A percentile compares a stretch with the other conserved stretches of the same genome.
Evolutionary conservation across 2,888 invertebrate genomes (phyloP).

Genomic region (Odontothrips loti): DNA sequence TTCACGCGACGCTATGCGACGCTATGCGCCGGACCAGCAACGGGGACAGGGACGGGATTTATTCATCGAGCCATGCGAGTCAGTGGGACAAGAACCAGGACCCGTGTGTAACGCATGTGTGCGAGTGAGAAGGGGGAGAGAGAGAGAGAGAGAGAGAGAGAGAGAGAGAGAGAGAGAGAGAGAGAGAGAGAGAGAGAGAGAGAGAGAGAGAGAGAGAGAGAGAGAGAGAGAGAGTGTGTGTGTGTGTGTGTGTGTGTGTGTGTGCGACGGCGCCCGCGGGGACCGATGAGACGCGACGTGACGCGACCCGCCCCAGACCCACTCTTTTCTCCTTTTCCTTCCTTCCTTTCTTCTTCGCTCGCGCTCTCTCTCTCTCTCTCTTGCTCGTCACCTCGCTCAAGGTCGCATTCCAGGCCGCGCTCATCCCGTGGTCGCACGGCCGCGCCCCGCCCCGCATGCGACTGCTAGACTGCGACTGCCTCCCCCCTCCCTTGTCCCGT

Average conservation of each 20-base stretch:
- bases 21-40: background rate
- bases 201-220: too few relatives aligned
- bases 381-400: background rate
- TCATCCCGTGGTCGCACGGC: background rate
- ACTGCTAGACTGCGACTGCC: background rate
- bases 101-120: background rate
- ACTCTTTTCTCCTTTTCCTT: too few relatives aligned
- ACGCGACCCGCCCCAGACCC: background rate
- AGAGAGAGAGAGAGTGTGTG: too few relatives aligned
- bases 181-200: too few relatives aligned
- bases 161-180: too few relatives aligned
- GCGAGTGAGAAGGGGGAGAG: background rate
- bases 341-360: background rate
- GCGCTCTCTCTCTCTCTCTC: background rate
- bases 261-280: background rate
- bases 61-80: too few relatives aligned
- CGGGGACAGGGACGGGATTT: background rate
- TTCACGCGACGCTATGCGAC: background rate
- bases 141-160: background rate
- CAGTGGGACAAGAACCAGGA: too few relatives aligned
- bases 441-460: background rate
- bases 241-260: too few relatives aligned
- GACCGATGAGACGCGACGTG: background rate
- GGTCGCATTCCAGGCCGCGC: constrained; percentile 19
- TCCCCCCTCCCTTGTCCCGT: too few relatives aligned